These are phyloP conservation scores for Balearica regulorum DNA, from an alignment of 2,797 vertebrate genomes.

Conservation along the genomic window DNA sequence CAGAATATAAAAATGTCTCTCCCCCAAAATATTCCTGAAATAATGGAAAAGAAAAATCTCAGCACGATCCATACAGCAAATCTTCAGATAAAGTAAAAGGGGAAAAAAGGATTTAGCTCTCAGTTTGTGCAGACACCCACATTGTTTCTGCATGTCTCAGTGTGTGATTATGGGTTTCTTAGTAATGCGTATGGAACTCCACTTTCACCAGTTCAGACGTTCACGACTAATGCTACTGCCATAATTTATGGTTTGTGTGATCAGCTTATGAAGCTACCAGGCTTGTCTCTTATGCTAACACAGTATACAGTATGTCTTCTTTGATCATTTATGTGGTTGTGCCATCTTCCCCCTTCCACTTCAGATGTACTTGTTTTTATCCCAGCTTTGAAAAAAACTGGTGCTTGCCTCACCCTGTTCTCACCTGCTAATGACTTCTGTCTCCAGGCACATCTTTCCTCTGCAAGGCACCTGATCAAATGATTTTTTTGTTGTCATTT, in stretches of 20 bases:
- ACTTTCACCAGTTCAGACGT: neutral
- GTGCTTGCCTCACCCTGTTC: neutral
- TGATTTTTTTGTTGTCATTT: neutral
- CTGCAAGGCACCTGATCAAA: neutral
- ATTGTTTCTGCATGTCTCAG: neutral
- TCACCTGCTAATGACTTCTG: conserved; percentile 7
- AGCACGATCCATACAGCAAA: neutral
- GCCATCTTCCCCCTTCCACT: neutral
- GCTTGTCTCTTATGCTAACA: neutral
- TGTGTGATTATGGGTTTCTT: neutral
- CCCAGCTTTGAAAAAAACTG: neutral
- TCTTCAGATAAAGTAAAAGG: neutral
- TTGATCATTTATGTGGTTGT: neutral
- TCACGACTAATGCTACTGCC: neutral
- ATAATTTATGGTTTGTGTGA: neutral
- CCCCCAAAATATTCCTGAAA: neutral
- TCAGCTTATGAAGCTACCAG: neutral
- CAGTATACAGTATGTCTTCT: neutral
- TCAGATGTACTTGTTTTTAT: neutral
- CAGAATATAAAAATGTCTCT: neutral
- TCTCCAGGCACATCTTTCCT: neutral
- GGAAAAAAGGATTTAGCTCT: neutral
- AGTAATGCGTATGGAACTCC: neutral
- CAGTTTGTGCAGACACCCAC: neutral
- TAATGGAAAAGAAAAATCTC: neutral